Base-by-base conservation (phyloP, 2,113 vertebrate genomes). In the Percina caprodes region DNA sequence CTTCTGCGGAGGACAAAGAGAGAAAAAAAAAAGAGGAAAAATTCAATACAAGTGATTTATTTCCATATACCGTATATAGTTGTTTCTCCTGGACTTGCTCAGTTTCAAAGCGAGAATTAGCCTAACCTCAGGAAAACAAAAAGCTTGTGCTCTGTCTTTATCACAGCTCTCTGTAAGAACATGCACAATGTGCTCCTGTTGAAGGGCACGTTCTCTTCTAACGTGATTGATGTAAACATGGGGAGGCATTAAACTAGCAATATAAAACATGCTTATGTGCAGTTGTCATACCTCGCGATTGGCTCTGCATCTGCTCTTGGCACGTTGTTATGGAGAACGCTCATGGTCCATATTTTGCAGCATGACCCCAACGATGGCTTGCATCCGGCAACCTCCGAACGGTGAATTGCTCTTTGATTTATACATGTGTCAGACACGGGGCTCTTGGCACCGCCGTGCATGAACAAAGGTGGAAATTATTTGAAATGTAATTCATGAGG, bases 391-490 rank as follows among this genome's bases (percentile, higher is more conserved):
- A 76, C 56, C 78, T 79, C 85, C 74, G 69, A 86, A 82, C 3
- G 46, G 80, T 55, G 68, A 83, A 78, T 76, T 45, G 66, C 76
- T 77, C 80, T 84, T 80, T 91, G 90, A 92, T 90, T 92, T 87
- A 91, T 83, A 55, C 65, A n/a, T 5, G 60, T 90, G 77, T 89
- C 86, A 84, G 74, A 69, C 45, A 59, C 16, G 18, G 85, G 79
- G 81, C 83, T 91, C 58, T 68, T 77, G 87, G 85, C 83, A 85
- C 35, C 21, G 39, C 58, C 4, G 69, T 72, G 77, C 82, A 76
- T 71, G 83, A 92, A 89, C 86, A 90, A 89, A 91, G 82, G 86
- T 87, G 80, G 71, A 83, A 90, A 86, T 90, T 73, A 91, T 86
- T 83, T 84, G 73, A 59, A 68, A 74, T 80, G 85, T 91, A 91